Conservation (phyloP, 2,797 vertebrate species). For the Antennarius maculatus region DNA sequence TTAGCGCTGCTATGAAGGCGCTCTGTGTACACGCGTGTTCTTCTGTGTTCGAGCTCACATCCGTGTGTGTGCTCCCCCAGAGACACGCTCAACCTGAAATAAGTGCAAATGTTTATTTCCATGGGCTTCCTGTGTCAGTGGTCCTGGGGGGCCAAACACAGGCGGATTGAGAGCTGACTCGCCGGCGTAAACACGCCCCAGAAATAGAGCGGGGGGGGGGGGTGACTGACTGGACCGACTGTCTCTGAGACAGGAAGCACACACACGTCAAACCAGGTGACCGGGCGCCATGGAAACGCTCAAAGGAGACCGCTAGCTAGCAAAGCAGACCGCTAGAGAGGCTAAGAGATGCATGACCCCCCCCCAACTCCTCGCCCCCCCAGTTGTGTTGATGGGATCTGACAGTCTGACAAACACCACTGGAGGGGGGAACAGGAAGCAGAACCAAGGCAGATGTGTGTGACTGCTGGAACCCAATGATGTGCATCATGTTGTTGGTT, state of each 20-base stretch:
- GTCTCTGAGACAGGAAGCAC: constrained; percentile 48
- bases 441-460: too few relatives aligned
- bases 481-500: too few relatives aligned
- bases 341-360: too few relatives aligned
- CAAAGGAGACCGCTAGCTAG: too few relatives aligned
- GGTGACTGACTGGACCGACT: constrained; percentile 62
- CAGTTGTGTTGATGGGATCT: too few relatives aligned
- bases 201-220: constrained; percentile 65
- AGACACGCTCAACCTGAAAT: constrained; percentile 36
- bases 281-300: too few relatives aligned
- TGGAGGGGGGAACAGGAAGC: too few relatives aligned
- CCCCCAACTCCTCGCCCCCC: too few relatives aligned
- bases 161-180: constrained; percentile 51
- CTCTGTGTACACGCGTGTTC: constrained; percentile 29
- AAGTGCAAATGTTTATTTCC: constrained; percentile 61
- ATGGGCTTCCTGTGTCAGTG: constrained; percentile 50
- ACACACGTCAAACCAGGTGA: neutral
- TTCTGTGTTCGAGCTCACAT: constrained; percentile 30
- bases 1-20: constrained; percentile 58
- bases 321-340: too few relatives aligned
- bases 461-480: too few relatives aligned
- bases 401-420: too few relatives aligned
- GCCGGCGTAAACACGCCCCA: constrained; percentile 35
- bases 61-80: neutral
- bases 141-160: constrained; percentile 37